Base-by-base conservation (phyloP, 1,140 invertebrate genomes). In the Camponotus floridanus region DNA sequence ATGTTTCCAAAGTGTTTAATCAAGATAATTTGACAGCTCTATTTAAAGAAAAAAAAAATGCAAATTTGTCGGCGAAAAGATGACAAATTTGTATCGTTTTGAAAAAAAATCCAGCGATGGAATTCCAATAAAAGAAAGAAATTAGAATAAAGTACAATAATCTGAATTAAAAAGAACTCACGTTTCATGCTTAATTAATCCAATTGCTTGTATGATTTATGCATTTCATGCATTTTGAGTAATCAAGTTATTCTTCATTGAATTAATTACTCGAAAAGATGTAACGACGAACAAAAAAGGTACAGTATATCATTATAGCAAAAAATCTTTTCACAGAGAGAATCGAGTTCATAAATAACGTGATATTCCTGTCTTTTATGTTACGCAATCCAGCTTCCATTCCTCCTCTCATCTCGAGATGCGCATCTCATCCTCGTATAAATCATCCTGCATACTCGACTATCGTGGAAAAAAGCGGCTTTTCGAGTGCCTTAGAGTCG, bases 271-370 rank as follows among this genome's bases (percentile, higher is more conserved):
- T 61, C 13, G 26, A 31, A 45, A 45, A 18, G 0, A 33, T 6
- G 33, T 5, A 11, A 15, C 33, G 1, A 13, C 7, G 31, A 64
- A 64, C 6, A 15, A 33, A 64, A 13, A 64, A 64, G 1, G 18
- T n/a, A 64, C 15, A 36, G 31, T 21, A 1, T 18, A 13, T 15
- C 11, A 7, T 26, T 45, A 13, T 26, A n/a, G 21, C 5, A 15
- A 48, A 48, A 48, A 48, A 48, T 21, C 42, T 79, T 26, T 45
- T 57, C 13, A 51, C n/a, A n/a, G 11, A 26, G 26, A 26, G 26
- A 79, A 67, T n/a, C 33, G 62, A 79, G 76, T 39, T 59, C n/a
- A 39, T 68, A 55, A 79, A 79, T 51, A 79, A 68, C 21, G 9
- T 7, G 21, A 36, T 13, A 11, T 48, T 31, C 26, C 6, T 7